Evolutionary conservation across 2,888 invertebrate genomes (phyloP).

Genomic region (Chalcis sispes): DNA sequence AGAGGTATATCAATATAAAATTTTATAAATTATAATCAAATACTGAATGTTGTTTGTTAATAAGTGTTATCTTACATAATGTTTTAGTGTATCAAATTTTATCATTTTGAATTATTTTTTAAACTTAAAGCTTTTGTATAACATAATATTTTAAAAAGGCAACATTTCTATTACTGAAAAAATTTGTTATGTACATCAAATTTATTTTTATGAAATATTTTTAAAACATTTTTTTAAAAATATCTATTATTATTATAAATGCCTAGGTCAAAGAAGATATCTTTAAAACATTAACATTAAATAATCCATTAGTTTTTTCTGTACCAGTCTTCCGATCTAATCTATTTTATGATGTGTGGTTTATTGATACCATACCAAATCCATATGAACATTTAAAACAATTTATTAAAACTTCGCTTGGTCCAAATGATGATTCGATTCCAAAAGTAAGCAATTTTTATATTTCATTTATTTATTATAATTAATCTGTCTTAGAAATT

Average conservation of each 20-base stretch:
- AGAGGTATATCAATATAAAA: constrained; percentile 73
- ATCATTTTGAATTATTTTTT: neutral
- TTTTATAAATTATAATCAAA: constrained; percentile 6
- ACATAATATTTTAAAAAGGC: too few species aligned
- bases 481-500: neutral
- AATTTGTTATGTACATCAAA: too few species aligned
- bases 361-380: constrained; percentile 89
- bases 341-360: constrained; percentile 95
- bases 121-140: neutral
- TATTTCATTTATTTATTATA: constrained; percentile 24
- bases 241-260: constrained; percentile 6
- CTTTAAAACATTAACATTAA: constrained; percentile 83
- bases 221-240: too few species aligned
- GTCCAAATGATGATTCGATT: constrained; percentile 76
- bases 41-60: constrained; percentile 10
- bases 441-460: constrained; percentile 59
- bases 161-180: too few species aligned
- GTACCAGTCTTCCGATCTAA: constrained; percentile 94
- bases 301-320: constrained; percentile 85
- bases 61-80: neutral
- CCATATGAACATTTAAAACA: constrained; percentile 87
- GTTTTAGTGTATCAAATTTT: neutral
- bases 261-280: constrained; percentile 81
- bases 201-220: too few species aligned
- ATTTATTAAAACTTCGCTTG: constrained; percentile 84